A percentile compares a stretch with the other conserved stretches of the same genome.
Evolutionary conservation across 2,113 vertebrate species (phyloP).

Genomic region (Boulengeromyrus knoepffleri): DNA sequence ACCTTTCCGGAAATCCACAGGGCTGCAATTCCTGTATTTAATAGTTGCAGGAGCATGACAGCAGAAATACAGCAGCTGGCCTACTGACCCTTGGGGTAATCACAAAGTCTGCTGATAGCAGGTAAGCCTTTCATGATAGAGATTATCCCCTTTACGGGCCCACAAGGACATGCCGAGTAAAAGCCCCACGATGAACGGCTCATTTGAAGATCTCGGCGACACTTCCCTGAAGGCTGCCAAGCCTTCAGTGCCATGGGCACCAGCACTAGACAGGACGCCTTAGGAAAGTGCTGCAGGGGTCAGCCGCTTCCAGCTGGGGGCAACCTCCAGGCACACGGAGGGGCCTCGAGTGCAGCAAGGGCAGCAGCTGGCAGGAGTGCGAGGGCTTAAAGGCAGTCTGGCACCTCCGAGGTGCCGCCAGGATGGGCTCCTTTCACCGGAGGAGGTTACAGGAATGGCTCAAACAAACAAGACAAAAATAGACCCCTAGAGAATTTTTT

Average conservation of each 20-base stretch:
- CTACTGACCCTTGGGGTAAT: neutral
- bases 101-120: neutral
- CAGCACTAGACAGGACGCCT: neutral
- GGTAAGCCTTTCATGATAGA: neutral
- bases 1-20: neutral
- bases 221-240: neutral
- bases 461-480: neutral
- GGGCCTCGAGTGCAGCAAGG: constrained; percentile 25
- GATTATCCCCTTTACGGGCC: neutral
- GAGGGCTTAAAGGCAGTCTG: constrained; percentile 12
- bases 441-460: neutral
- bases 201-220: neutral
- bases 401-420: neutral
- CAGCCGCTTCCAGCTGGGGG: neutral
- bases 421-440: neutral
- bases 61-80: neutral
- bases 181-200: neutral
- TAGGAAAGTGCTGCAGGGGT: neutral
- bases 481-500: neutral
- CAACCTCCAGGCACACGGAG: neutral
- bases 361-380: constrained; percentile 25
- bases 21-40: neutral
- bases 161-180: neutral
- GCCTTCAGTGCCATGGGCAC: neutral
- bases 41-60: neutral